phyloP scores from a whole-genome alignment of 2,113 vertebrate genomes.

The Hipposideros armiger region DNA sequence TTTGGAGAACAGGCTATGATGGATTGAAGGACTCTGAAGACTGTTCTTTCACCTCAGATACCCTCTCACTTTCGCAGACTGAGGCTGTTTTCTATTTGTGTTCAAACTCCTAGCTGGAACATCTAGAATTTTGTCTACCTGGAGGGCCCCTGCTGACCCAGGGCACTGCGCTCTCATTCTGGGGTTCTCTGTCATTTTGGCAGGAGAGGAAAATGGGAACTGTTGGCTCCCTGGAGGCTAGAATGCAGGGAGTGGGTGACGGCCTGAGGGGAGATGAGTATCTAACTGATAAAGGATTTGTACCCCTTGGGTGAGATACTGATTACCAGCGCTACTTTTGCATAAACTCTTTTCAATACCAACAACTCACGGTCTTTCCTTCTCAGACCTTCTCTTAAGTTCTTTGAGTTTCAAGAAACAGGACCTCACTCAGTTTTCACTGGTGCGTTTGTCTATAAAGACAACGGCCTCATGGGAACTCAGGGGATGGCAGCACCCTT shows the following conservation, averaged over 20 bases:
- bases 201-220: background rate
- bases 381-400: background rate
- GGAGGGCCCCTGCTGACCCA: background rate
- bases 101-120: background rate
- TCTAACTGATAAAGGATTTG: background rate
- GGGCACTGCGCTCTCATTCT: background rate
- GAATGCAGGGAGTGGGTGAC: background rate
- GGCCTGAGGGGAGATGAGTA: background rate
- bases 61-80: background rate
- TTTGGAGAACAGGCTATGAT: background rate
- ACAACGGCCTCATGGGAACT: background rate
- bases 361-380: background rate
- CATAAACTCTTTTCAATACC: background rate
- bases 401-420: background rate
- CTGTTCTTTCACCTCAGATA: constrained; percentile 35
- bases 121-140: background rate
- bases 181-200: background rate
- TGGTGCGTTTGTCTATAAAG: background rate
- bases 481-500: background rate
- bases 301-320: rapidly evolving
- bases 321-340: too few species aligned
- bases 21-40: background rate
- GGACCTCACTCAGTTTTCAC: background rate
- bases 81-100: background rate
- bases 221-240: background rate